Conservation (phyloP, 2,797 vertebrate species). For the Catostomus latipinnis region DNA sequence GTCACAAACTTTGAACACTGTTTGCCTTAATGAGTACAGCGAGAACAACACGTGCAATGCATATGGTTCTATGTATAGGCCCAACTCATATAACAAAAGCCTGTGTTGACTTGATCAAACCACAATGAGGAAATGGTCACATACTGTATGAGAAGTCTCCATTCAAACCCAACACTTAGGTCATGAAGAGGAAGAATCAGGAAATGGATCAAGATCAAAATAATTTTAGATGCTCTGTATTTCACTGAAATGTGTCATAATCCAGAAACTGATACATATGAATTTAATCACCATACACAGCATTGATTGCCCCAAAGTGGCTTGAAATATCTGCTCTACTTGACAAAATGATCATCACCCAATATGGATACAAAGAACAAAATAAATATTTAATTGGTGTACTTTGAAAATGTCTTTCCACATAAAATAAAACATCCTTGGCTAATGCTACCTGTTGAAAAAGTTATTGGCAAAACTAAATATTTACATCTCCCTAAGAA, state of each 20-base stretch:
- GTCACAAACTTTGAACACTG: too few relatives aligned
- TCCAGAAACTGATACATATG: not conserved
- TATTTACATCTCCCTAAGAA: too few relatives aligned
- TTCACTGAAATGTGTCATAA: not conserved
- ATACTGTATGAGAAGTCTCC: not conserved
- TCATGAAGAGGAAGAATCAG: not conserved
- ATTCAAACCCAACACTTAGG: not conserved
- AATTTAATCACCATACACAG: slow-evolving; percentile 9
- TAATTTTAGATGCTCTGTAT: not conserved
- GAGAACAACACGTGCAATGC: slow-evolving; percentile 1
- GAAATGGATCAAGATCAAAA: not conserved
- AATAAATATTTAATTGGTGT: not conserved
- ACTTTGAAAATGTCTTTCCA: not conserved
- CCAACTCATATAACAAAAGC: not conserved
- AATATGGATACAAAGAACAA: slow-evolving; percentile 3
- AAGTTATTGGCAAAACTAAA: too few relatives aligned
- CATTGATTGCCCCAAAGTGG: not conserved
- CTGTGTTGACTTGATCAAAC: not conserved
- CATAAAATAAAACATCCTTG: too few relatives aligned
- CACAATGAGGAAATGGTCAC: slow-evolving; percentile 15
- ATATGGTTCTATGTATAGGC: not conserved
- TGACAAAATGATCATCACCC: not conserved
- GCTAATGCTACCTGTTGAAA: too few relatives aligned
- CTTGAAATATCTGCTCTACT: slow-evolving; percentile 8
- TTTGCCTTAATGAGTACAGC: not conserved